Evolutionary conservation across 2,797 vertebrate species (phyloP), one percentile per base, ranked within the genome.

Genomic region (Rhinogobio ventralis): DNA sequence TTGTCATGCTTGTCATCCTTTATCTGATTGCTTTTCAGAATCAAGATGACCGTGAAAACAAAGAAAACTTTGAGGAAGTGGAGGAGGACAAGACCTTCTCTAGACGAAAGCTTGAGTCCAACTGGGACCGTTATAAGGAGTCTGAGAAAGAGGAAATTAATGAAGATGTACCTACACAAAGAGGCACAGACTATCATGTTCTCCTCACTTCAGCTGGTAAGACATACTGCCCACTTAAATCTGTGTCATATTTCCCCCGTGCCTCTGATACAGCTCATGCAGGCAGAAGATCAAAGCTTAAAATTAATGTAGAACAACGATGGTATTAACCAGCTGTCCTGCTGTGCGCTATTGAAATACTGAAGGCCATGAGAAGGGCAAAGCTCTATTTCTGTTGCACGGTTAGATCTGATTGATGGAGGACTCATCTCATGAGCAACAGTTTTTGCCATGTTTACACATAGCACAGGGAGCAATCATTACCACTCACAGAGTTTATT

Each of bases 61-160:
- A 90, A n/a, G 90, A 91, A 86, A 80, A 91, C 57, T 87, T 7
- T 77, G 96, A 95, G 84, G 94, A 93, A 30, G 90, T 94, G 17
- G 91, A 92, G 80, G 72, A 28, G 39, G 92, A 93, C 91, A 86
- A 88, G 75, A 86, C 88, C 71, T 97, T 96, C 91, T 96, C 97
- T 87, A 96, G 94, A 93, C 96, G 97, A 92, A 97, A 97, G 87
- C 92, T 99, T 55, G 88, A 95, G 89, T 96, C 97, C 46, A 98
- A 98, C 91, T 98, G 97, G 97, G 95, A 95, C 89, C 97, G 97
- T 71, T 98, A 98, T 55, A 83, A 96, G 82, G 95, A 93, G 77
- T 89, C 92, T 0, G 95, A 95, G 88, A 90, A 15, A 77, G 66
- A 55, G 76, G 88, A 92, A 79, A 62, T 75, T 0, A 89, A 88